These are phyloP conservation scores for Drosophila phalerata DNA, from an alignment of 2,888 invertebrate species.

Conservation along the genomic window DNA sequence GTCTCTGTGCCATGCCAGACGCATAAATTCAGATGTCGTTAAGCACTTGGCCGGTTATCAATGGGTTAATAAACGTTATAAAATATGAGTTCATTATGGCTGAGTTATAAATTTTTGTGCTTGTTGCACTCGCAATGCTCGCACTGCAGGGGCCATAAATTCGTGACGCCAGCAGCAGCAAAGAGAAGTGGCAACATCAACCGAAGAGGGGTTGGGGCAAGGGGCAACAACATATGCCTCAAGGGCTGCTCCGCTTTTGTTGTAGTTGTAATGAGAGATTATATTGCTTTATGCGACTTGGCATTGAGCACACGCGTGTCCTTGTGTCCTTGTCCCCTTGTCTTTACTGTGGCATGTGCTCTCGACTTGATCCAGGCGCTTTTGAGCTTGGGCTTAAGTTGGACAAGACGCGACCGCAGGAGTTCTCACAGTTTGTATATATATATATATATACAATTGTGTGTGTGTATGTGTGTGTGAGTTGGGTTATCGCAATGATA, in stretches of 20 bases:
- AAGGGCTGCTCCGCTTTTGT: conserved; percentile 59
- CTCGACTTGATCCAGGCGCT: conserved; percentile 66
- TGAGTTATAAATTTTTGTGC: conserved; percentile 75
- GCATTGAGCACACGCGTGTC: conserved; percentile 68
- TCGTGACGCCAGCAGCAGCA: conserved; percentile 53
- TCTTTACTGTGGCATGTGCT: conserved; percentile 37
- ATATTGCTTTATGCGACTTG: conserved; percentile 77
- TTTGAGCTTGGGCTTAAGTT: conserved; percentile 55
- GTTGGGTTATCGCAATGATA: not conserved
- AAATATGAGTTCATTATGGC: conserved; percentile 81
- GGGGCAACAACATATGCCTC: conserved; percentile 59
- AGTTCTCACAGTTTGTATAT: conserved; percentile 8
- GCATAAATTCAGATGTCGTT: conserved; percentile 70
- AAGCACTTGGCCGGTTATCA: conserved; percentile 76
- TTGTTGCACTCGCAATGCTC: conserved; percentile 67
- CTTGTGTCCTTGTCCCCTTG: conserved; percentile 38
- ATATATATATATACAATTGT: not conserved
- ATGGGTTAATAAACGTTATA: conserved; percentile 80
- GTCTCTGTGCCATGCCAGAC: conserved; percentile 51
- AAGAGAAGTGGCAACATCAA: not conserved
- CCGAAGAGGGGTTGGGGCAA: not conserved
- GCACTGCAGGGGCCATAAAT: conserved; percentile 78
- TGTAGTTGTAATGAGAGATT: conserved; percentile 78
- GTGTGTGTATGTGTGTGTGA: not conserved
- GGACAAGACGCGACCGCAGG: conserved; percentile 43